These are phyloP conservation scores for Onychorhynchus coronatus DNA, from an alignment of 2,113 vertebrate species.

Conservation along the genomic window DNA sequence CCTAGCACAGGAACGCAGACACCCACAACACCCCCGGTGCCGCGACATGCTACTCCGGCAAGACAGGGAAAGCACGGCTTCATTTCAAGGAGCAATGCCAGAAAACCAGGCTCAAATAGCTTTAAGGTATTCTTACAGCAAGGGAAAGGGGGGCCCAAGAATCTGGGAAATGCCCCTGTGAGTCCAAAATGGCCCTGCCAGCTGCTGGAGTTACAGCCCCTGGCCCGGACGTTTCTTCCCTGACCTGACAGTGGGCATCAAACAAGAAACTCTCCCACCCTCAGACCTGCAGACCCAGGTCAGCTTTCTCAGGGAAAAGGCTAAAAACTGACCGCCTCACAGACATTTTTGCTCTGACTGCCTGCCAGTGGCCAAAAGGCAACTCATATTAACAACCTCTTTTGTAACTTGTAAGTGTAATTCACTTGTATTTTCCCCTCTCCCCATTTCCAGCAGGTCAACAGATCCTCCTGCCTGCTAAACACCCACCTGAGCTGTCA, in stretches of 20 bases:
- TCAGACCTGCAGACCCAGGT: not conserved
- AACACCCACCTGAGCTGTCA: not conserved
- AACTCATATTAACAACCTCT: not conserved
- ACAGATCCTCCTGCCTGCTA: not conserved
- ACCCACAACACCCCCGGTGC: not conserved
- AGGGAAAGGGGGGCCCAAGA: not conserved
- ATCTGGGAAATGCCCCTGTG: not conserved
- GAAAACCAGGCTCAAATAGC: not conserved
- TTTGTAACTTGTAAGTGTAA: not conserved
- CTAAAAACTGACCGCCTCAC: accelerated
- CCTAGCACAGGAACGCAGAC: not conserved
- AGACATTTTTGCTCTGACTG: not conserved
- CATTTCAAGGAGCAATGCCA: not conserved
- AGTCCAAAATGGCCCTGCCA: accelerated
- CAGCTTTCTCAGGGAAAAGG: not conserved
- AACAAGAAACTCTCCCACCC: not conserved
- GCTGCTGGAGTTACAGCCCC: not conserved
- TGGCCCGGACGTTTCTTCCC: not conserved
- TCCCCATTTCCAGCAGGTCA: not conserved
- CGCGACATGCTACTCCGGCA: not conserved
- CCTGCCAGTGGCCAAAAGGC: not conserved
- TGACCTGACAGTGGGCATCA: not conserved
- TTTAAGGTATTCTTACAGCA: not conserved
- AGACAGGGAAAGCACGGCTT: not conserved
- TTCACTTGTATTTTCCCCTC: not conserved